Evolutionary conservation across 2,797 vertebrate species (phyloP).

Genomic region (Buceros bicornis): DNA sequence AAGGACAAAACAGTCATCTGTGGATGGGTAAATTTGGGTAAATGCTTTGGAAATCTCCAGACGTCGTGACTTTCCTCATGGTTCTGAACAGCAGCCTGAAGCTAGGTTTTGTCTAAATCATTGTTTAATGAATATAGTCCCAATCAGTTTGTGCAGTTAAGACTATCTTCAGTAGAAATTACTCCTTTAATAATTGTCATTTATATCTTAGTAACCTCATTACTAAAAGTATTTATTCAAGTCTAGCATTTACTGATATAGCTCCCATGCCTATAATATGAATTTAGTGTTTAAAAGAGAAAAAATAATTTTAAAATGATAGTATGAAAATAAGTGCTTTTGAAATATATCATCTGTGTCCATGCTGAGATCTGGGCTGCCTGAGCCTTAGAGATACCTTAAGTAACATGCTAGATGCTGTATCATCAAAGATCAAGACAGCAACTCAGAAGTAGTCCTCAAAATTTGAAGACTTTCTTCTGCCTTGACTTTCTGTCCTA

Average conservation of each 20-base stretch:
- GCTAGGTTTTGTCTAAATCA: not conserved
- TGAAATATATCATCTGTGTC: not conserved
- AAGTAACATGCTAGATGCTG: not conserved
- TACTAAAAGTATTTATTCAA: not conserved
- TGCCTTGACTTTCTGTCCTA: not conserved
- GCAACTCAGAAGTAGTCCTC: not conserved
- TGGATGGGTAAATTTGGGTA: not conserved
- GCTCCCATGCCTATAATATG: not conserved
- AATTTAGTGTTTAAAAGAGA: not conserved
- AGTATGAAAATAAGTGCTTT: not conserved
- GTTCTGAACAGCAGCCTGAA: not conserved
- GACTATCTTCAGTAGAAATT: not conserved
- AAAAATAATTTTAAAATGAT: not conserved
- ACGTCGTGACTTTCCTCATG: not conserved
- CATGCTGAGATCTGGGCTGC: not conserved
- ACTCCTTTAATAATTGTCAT: not conserved
- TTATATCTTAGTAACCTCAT: not conserved
- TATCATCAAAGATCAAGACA: not conserved
- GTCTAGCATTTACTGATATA: not conserved
- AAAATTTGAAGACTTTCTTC: not conserved
- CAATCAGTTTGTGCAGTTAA: not conserved
- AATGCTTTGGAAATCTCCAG: not conserved
- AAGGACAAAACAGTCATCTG: fast-evolving
- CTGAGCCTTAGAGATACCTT: not conserved
- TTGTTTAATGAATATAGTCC: not conserved